Base-by-base conservation (phyloP, 2,888 invertebrate genomes). In the Lomographa bimaculata region DNA sequence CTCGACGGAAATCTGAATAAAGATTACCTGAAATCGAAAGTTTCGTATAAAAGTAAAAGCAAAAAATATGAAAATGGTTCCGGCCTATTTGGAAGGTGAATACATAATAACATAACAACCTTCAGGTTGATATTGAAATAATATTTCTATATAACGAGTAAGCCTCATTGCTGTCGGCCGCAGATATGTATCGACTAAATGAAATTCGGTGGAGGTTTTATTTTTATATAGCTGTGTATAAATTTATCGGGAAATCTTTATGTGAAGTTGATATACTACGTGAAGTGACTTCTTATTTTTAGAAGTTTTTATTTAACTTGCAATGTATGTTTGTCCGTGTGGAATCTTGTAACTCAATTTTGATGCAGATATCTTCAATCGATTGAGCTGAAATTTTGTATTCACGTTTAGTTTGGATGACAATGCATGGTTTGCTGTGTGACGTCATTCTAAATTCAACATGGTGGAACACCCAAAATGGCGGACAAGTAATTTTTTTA, bases 101-200 rank as follows among this genome's bases (percentile, higher is more conserved):
- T 23, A n/a, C n/a, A 32, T 7, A 14, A 23, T 20, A 32, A 32
- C n/a, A 16, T 21, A n/a, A 5, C 9, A 17, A 17, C 27, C n/a
- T 28, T 18, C 28, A 18, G 2, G 5, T 10, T 28, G 4, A 3
- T 18, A 28, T 19, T 18, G 7, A 28, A 28, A 28, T 10, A 28
- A 19, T 10, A 19, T 10, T 10, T 18, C 28, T 11, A 4, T n/a
- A 19, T 19, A n/a, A n/a, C n/a, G n/a, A n/a, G n/a, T 28, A 18
- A 18, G 10, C 28, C 11, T 10, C 11, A 28, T 18, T 28, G 28
- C 18, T 10, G 19, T 18, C n/a, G 28, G 10, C 28, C 14, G 7
- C 16, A 51, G 51, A 46, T 53, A 50, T 30, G 34, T n/a, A n/a
- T n/a, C 23, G 28, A 10, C 33, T 57, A 46, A 34, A 58, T 38